Base-by-base conservation (phyloP, 1,140 invertebrate genomes). In the Drosophila ambigua region DNA sequence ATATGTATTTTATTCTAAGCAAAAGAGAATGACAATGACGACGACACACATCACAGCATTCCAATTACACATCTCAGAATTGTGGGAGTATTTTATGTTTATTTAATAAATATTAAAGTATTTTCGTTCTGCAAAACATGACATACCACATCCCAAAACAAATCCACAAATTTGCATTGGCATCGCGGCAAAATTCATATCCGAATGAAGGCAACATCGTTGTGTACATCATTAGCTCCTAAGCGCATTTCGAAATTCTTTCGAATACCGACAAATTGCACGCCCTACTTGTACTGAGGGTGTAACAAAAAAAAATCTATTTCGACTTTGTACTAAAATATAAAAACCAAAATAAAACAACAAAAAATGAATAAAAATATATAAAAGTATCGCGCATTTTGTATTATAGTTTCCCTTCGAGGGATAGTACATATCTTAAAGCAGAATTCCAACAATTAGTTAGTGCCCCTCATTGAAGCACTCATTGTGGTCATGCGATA, bases 51-150 rank as follows among this genome's bases (percentile, higher is more conserved):
- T 75, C 64, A 65, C 69, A 69, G 45, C 66, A 71, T 63, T 67
- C 65, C 65, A 53, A 46, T 66, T 67, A 41, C 52, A 57, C 57
- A 57, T 63, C 54, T 43, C 53, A 46, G 24, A 49, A 45, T 46
- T 50, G 16, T 49, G 63, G 49, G 41, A 61, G 80, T 85, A 84
- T 84, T 84, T 84, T 84, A 84, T 85, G 67, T 83, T 84, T 84
- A 84, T 84, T 84, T 73, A 84, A 84, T 84, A 84, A 83, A 80
- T 54, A 73, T 79, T 84, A 85, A 85, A 80, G 80, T 84, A 77
- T 77, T 85, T 83, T 83, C 80, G 62, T 68, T 62, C 53, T 58
- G 64, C 51, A 52, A 54, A 59, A 23, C 49, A 39, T 35, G 55
- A 60, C 65, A 80, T 45, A 44, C 41, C 44, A 20, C 20, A 20